A percentile compares a stretch with the other conserved stretches of the same genome.
phyloP scores from a whole-genome alignment of 2,888 invertebrate species.

The Plagodis pulveraria region DNA sequence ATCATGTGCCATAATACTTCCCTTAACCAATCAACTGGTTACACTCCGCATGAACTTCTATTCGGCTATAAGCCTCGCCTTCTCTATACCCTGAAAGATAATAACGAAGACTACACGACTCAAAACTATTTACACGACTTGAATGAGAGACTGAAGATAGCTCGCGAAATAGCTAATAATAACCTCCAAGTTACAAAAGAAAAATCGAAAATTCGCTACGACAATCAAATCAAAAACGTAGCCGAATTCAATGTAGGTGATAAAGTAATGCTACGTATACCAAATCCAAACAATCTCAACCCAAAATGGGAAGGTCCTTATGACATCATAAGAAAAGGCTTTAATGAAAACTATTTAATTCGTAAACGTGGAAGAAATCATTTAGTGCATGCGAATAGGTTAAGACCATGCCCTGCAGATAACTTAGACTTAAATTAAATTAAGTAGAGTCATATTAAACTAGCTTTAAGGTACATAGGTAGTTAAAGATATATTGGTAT shows the following conservation, averaged over 20 bases:
- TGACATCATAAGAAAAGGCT: too few relatives aligned
- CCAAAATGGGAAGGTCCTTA: constrained; percentile 19
- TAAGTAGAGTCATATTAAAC: too few relatives aligned
- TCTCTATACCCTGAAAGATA: constrained; percentile 32
- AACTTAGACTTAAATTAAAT: too few relatives aligned
- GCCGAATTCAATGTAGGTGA: constrained; percentile 36
- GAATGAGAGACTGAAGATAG: constrained; percentile 42
- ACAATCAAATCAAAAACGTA: constrained; percentile 35
- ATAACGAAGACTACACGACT: neutral
- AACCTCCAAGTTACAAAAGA: constrained; percentile 37
- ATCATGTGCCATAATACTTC: constrained; percentile 51
- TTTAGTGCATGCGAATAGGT: too few relatives aligned
- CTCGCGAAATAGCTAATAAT: constrained; percentile 39
- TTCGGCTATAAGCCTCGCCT: constrained; percentile 48
- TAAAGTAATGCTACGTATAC: constrained; percentile 35
- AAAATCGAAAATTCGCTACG: constrained; percentile 47
- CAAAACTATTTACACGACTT: constrained; percentile 42
- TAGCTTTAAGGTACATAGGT: too few relatives aligned
- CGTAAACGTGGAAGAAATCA: too few relatives aligned
- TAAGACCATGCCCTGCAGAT: too few relatives aligned
- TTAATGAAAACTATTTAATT: too few relatives aligned
- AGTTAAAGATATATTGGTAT: too few relatives aligned
- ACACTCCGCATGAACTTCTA: constrained; percentile 44
- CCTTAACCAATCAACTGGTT: constrained; percentile 44
- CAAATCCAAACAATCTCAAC: constrained; percentile 44